These are phyloP conservation scores for Phalacrocorax brasilianus DNA, from an alignment of 2,113 vertebrate genomes.

Conservation along the genomic window DNA sequence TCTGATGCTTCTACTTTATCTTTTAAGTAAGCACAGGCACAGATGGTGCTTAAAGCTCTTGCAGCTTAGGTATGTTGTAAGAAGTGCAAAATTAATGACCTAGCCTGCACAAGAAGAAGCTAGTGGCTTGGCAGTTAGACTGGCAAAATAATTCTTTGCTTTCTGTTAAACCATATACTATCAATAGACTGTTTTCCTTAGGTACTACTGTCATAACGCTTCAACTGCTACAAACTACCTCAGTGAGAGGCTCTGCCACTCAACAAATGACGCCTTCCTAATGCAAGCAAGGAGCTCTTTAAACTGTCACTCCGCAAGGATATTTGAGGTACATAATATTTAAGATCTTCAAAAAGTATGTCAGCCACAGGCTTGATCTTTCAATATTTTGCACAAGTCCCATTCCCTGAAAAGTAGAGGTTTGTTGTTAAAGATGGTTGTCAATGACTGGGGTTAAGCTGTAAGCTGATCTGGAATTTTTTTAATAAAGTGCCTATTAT, in stretches of 20 bases:
- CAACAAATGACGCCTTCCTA: neutral
- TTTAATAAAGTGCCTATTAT: constrained; percentile 81
- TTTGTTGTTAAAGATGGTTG: constrained; percentile 66
- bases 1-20: neutral
- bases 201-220: neutral
- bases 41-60: neutral
- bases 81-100: neutral
- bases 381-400: neutral
- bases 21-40: neutral
- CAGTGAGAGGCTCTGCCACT: neutral
- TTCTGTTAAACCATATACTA: neutral
- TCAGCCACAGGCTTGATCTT: neutral
- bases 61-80: neutral
- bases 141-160: neutral
- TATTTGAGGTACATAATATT: neutral
- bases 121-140: neutral
- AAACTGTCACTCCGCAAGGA: neutral
- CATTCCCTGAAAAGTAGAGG: constrained; percentile 22
- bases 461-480: constrained; percentile 85
- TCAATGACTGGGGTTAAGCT: constrained; percentile 53
- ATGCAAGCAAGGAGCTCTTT: neutral
- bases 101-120: neutral
- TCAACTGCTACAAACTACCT: neutral
- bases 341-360: neutral
- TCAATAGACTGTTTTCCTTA: neutral